phyloP scores from a whole-genome alignment of 2,888 invertebrate species.

The Cephus nigrinus region DNA sequence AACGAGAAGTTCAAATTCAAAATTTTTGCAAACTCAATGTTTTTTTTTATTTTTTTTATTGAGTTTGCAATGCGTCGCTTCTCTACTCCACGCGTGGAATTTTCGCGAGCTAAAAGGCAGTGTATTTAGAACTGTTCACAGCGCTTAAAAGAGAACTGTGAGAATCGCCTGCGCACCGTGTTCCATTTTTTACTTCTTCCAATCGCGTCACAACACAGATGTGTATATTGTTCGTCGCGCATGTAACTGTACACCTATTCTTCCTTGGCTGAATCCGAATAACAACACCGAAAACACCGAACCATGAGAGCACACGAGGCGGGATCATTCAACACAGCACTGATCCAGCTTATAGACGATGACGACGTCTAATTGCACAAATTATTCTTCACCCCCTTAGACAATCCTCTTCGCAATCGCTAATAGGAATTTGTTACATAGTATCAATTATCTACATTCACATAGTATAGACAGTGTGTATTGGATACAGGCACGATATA shows the following conservation, averaged over 20 bases:
- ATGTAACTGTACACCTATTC: not conserved
- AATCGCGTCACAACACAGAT: not conserved
- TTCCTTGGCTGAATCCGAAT: not conserved
- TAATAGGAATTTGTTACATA: constrained; percentile 51
- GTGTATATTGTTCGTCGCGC: not conserved
- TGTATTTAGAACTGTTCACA: not conserved
- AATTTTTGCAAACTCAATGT: not conserved
- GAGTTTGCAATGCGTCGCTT: not conserved
- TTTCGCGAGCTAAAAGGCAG: not conserved
- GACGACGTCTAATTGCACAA: constrained; percentile 54
- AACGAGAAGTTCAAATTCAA: not conserved
- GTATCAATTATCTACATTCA: constrained; percentile 53
- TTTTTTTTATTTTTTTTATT: not conserved
- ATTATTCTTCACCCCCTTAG: constrained; percentile 36
- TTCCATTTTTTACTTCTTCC: not conserved
- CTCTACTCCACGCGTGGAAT: not conserved
- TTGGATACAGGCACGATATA: constrained; percentile 64
- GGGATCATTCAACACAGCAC: constrained; percentile 34
- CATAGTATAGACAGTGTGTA: constrained; percentile 53
- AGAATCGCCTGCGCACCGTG: not conserved
- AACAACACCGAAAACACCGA: constrained; percentile 47
- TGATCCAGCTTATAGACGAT: constrained; percentile 37
- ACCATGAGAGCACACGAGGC: constrained; percentile 43
- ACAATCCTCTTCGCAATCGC: constrained; percentile 39
- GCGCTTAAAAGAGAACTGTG: not conserved